Conservation (phyloP, 2,888 invertebrate genomes). For the Ischnura elegans region DNA sequence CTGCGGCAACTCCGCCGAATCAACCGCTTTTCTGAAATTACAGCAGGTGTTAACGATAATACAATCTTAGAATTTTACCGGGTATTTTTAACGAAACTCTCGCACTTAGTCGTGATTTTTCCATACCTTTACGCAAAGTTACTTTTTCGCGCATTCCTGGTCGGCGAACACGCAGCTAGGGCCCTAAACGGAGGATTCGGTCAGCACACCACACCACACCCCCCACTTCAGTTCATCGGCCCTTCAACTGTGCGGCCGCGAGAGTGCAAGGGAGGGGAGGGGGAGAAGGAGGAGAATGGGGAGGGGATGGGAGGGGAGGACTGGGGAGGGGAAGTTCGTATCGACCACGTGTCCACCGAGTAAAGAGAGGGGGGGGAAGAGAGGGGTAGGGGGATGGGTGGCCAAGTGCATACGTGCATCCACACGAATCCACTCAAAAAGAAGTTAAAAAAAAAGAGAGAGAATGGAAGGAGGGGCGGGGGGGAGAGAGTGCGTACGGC, state of each 20-base stretch:
- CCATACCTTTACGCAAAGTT: too few species aligned
- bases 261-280: not conserved
- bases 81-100: too few species aligned
- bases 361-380: not conserved
- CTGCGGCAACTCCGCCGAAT: too few species aligned
- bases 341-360: slow-evolving; percentile 25
- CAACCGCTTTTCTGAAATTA: too few species aligned
- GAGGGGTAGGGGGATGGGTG: not conserved
- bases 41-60: too few species aligned
- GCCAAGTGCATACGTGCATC: slow-evolving; percentile 38
- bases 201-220: too few species aligned
- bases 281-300: not conserved
- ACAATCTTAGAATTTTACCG: too few species aligned
- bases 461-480: too few species aligned
- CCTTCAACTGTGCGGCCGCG: not conserved
- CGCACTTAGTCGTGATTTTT: too few species aligned
- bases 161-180: too few species aligned
- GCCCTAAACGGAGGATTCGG: not conserved
- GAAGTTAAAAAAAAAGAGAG: too few species aligned
- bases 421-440: slow-evolving; percentile 22
- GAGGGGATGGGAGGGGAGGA: not conserved
- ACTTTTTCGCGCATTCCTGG: too few species aligned
- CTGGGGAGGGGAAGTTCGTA: not conserved
- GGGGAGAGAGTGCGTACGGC: not conserved
- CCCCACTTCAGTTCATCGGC: not conserved